phyloP scores from a whole-genome alignment of 1,140 invertebrate genomes.

The Habropoda laboriosa region DNA sequence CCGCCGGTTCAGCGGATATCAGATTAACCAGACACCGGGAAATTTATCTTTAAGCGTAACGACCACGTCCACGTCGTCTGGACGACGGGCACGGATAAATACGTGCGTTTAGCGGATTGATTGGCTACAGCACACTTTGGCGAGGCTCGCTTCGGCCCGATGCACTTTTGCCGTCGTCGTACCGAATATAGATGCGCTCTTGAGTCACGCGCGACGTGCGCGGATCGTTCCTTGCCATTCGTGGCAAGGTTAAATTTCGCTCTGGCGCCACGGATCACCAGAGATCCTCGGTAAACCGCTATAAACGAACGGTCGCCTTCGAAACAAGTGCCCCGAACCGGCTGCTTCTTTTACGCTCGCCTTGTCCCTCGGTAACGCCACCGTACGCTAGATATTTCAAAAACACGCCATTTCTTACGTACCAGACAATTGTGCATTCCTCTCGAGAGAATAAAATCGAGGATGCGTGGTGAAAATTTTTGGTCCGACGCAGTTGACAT shows the following conservation, averaged over 20 bases:
- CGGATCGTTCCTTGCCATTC: conserved; percentile 49
- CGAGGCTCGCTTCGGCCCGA: conserved; percentile 56
- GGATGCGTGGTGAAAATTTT: neutral
- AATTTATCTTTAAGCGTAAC: conserved; percentile 68
- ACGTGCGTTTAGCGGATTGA: conserved; percentile 72
- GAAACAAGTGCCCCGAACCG: neutral
- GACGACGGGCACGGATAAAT: conserved; percentile 67
- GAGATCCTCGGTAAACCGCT: neutral
- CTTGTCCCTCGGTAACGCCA: neutral
- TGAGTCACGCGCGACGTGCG: conserved; percentile 40
- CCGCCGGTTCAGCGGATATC: conserved; percentile 41
- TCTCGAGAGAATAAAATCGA: neutral
- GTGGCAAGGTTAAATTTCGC: conserved; percentile 41
- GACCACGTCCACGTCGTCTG: conserved; percentile 48
- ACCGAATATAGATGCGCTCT: conserved; percentile 62
- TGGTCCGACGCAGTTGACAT: neutral
- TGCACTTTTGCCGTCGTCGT: conserved; percentile 52
- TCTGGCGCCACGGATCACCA: neutral
- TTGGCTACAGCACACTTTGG: conserved; percentile 75
- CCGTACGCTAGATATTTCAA: neutral
- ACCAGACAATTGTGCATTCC: neutral
- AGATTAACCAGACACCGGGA: conserved; percentile 55
- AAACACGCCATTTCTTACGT: neutral
- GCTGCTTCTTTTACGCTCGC: neutral
- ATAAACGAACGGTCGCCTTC: neutral